Base-by-base conservation (phyloP, 2,113 vertebrate genomes). In the Clarias gariepinus region DNA sequence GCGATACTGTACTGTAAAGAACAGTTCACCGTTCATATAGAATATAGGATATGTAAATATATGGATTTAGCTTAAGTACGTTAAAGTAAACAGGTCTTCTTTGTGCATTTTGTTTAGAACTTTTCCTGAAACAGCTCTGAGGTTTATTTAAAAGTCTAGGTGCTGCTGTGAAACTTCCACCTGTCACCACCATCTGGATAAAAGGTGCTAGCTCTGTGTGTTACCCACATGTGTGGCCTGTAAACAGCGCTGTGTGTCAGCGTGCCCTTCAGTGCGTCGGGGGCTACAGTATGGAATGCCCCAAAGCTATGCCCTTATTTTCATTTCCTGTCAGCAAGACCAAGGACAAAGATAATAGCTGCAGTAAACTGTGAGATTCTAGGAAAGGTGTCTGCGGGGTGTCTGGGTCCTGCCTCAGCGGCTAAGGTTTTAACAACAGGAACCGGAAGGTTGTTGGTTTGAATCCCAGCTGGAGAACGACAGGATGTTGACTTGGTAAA, bases 241-340 rank as follows among this genome's bases (percentile, higher is more conserved):
- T 79, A 82, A 89, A 87, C 80, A 74, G 63, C 12, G 10, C 8
- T 79, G 52, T 73, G 61, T 71, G 53, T 79, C 69, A 85, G 60
- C 52, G 0, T 86, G 68, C 68, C 63, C 61, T 69, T 81, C 8
- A n/a, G 36, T 80, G 61, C 81, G 74, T 84, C 30, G n/a, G 41
- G 30, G 19, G 71, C 81, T 89, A n/a, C 60, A 52, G 80, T 55
- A 25, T 66, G 84, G 89, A 87, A 89, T 83, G 73, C 77, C 84
- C 84, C 89, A 78, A 19, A 10, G 28, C 30, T 36, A 61, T 83
- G 60, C 71, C 60, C 86, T 78, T 83, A 83, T 78, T 68, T 83
- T 66, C 33, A 69, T 57, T 83, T 87, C 71, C 81, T 87, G 80
- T 87, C 77, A 77, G 21, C 12, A 15, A 87, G 21, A 57, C 41